Conservation (phyloP, 1,140 invertebrate species). For the Coelopa frigida region DNA sequence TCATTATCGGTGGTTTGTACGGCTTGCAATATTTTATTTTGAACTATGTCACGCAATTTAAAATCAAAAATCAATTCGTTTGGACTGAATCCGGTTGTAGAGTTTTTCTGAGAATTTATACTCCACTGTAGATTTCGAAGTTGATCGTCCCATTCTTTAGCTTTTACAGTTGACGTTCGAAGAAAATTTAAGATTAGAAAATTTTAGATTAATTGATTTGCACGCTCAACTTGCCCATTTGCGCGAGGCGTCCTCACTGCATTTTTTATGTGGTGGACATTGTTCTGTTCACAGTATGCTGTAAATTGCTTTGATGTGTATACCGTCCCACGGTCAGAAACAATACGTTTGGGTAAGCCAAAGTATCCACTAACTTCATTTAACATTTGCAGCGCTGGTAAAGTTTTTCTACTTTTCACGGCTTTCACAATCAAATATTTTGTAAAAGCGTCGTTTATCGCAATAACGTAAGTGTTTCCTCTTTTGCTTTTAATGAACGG, state of each 20-base stretch:
- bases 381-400: constrained; percentile 10
- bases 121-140: constrained; percentile 1
- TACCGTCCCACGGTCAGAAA: constrained; percentile 30
- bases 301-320: constrained; percentile 28
- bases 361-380: neutral
- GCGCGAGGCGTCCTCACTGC: constrained; percentile 28
- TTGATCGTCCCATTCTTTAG: neutral
- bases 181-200: constrained; percentile 1
- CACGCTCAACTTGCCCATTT: constrained; percentile 22
- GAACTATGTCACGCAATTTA: no score
- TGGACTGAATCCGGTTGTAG: no score
- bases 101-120: neutral
- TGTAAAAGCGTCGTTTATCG: constrained; percentile 12
- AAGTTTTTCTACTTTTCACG: constrained; percentile 4
- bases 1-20: no score
- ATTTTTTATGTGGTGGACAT: constrained; percentile 30
- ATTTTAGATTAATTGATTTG: no score
- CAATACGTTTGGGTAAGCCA: constrained; percentile 21
- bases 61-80: no score
- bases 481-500: constrained; percentile 19
- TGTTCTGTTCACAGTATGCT: constrained; percentile 19
- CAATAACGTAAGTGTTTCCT: constrained; percentile 13
- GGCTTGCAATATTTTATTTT: constrained; percentile 29
- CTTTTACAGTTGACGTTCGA: neutral
- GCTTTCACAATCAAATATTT: constrained; percentile 2